phyloP scores from a whole-genome alignment of 2,888 invertebrate genomes.

The Eulithis testata region DNA sequence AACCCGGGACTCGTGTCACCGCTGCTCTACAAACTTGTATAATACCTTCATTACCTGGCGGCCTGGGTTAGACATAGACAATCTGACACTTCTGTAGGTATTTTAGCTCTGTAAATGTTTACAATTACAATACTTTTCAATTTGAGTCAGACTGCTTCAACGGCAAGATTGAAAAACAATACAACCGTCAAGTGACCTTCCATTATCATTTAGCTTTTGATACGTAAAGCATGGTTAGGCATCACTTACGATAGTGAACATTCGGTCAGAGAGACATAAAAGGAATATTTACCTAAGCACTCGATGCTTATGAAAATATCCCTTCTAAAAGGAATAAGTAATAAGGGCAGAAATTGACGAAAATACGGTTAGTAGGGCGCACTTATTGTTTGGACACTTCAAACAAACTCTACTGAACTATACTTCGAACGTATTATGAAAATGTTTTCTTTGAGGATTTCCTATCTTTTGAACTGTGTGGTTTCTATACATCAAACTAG shows the following conservation, averaged over 20 bases:
- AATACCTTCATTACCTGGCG: slow-evolving; percentile 23
- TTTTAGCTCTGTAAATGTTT: slow-evolving; percentile 1
- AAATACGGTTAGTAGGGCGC: slow-evolving; percentile 22
- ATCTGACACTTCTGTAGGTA: slow-evolving; percentile 6
- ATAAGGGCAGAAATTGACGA: slow-evolving; percentile 24
- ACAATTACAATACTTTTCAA: neutral
- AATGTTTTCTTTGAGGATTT: no score
- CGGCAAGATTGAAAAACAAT: neutral
- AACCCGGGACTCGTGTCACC: slow-evolving; percentile 44
- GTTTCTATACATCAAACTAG: neutral
- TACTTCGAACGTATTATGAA: no score
- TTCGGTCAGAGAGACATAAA: neutral
- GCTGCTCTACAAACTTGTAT: slow-evolving; percentile 36
- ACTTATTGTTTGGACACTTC: slow-evolving; percentile 2
- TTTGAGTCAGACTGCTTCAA: neutral
- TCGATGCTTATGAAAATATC: slow-evolving; percentile 20
- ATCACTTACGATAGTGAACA: slow-evolving; percentile 8
- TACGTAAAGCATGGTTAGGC: neutral
- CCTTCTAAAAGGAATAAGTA: slow-evolving; percentile 30
- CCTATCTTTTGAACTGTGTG: neutral
- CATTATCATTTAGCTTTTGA: slow-evolving; percentile 11
- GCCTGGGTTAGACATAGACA: slow-evolving; percentile 12
- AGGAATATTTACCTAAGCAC: no score
- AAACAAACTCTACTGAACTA: neutral
- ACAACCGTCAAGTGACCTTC: neutral